Evolutionary conservation across 2,113 vertebrate species (phyloP), one percentile per base, ranked within the genome.

Genomic region (Etia nguti): DNA sequence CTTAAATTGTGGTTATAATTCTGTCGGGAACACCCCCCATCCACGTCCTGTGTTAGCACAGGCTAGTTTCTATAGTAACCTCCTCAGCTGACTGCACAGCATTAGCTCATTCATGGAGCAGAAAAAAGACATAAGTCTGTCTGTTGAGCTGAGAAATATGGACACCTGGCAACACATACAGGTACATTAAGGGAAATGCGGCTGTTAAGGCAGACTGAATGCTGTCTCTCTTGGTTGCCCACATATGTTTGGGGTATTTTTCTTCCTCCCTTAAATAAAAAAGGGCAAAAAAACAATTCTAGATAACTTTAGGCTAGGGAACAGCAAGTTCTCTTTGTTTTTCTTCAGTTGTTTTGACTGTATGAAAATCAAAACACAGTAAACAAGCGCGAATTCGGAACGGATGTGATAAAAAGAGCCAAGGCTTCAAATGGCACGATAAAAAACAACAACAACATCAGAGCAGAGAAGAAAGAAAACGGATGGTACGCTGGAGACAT

Each of bases 41-140:
- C 73, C 68, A 46, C 77, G 83, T 92, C 57, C 84, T 59, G 80
- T 60, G 60, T 89, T 88, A 80, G 90, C 81, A 89, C 92, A 89
- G 68, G 84, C 92, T 90, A 41, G 95, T 96, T 96, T 95, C 95
- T 95, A 96, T 96, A 96, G 96, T 94, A 96, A 97, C 94, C 91
- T 93, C 86, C 85, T 87, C 92, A 88, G 85, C 91, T 94, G 92
- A 85, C 88, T 90, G 92, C 95, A 90, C 89, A 82, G 83, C 90
- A 93, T 95, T 96, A 95, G 89, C 89, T 90, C 87, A 86, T 88
- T 92, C 89, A 91, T 85, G 83, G 62, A 94, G 94, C 88, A 83
- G 86, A 90, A 87, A 93, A 94, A 92, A 93, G 84, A 92, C 82
- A 93, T 80, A 85, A 84, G 52, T 93, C 86, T 89, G 81, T 88